Percentiles rank a stretch among this genome's conserved stretches.
Evolutionary conservation across 2,888 invertebrate genomes (phyloP).

Genomic region (Lordiphosa andalusiaca): DNA sequence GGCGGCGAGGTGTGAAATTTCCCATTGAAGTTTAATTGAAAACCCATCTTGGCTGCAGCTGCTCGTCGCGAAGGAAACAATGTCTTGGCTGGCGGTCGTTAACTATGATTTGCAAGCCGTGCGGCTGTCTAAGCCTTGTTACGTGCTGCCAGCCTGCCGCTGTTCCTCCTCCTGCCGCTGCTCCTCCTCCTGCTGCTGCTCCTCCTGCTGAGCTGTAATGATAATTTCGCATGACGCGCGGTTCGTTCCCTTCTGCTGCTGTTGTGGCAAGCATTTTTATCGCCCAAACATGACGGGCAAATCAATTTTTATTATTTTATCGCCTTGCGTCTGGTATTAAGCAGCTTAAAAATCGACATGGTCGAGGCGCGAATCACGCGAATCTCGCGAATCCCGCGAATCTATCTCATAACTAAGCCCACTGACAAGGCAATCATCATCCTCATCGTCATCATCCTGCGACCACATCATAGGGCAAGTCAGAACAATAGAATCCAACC

Average conservation of each 20-base stretch:
- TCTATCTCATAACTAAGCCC: conserved; percentile 53
- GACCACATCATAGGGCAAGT: conserved; percentile 17
- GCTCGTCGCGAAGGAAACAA: conserved; percentile 10
- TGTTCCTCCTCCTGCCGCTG: no score
- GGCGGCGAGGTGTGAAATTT: conserved; percentile 50
- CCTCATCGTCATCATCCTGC: conserved; percentile 28
- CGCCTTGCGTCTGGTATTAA: conserved; percentile 46
- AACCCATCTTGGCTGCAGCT: conserved; percentile 26
- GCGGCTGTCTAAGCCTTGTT: conserved; percentile 29
- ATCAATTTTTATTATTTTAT: conserved; percentile 74
- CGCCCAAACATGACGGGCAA: conserved; percentile 58
- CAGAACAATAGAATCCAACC: conserved; percentile 59
- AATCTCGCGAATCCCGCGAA: conserved; percentile 21
- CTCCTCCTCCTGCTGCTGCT: conserved; percentile 1
- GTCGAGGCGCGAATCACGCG: conserved; percentile 4
- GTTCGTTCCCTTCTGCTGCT: conserved; percentile 1
- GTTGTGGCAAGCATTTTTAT: conserved; percentile 66
- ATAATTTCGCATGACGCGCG: conserved; percentile 68
- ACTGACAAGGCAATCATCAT: conserved; percentile 44
- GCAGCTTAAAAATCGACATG: conserved; percentile 20
- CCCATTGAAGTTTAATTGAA: conserved; percentile 58
- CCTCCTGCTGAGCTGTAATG: conserved; percentile 43
- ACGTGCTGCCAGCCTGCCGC: conserved; percentile 27
- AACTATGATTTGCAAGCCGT: conserved; percentile 62
- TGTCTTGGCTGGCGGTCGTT: conserved; percentile 38